Evolutionary conservation across 2,113 vertebrate species (phyloP), one percentile per base, ranked within the genome.

Genomic region (Prionailurus viverrinus): DNA sequence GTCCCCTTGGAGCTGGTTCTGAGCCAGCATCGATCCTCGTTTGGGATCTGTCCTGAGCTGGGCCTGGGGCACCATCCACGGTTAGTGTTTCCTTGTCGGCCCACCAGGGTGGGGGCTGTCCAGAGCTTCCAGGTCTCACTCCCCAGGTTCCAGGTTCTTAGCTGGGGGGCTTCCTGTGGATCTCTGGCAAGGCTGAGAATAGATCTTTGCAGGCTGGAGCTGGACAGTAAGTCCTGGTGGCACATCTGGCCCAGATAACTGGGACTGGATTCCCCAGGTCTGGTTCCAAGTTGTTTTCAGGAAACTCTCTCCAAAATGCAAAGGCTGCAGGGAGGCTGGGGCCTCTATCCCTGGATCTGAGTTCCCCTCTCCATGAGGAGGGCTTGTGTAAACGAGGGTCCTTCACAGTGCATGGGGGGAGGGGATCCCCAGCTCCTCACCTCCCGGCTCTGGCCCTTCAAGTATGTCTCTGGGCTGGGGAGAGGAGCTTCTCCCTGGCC

Each of bases 331-430:
- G 91, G 89, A 96, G 95, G 88, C 94, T 94, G 89, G 91, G 94
- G 94, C 97, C 83, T 94, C 95, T 95, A 94, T 97, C 95, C 97
- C 94, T 97, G 96, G 97, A 89, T 96, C 88, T 96, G 96, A 94
- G 96, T 82, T 92, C 88, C 97, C 95, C 89, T 89, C 83, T 91
- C 73, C 82, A 53, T 25, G 93, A 71, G 87, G 98, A 96, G 96
- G 95, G 96, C 92, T 36, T 83, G 94, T 98, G 98, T 98, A 98
- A 98, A 98, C 98, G 1, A 97, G 98, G 98, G 98, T 98, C 97
- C 97, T 97, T 98, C 98, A 98, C 98, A 98, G 98, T 98, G 97
- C 97, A 71, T 86, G 82, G 96, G 19, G 84, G 81, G 92, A n/a
- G 68, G 71, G 89, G 87, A 25, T 90, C 89, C 94, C 93, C 93